Base-by-base conservation (phyloP, 2,113 vertebrate species). In the Gymnorhina tibicen region DNA sequence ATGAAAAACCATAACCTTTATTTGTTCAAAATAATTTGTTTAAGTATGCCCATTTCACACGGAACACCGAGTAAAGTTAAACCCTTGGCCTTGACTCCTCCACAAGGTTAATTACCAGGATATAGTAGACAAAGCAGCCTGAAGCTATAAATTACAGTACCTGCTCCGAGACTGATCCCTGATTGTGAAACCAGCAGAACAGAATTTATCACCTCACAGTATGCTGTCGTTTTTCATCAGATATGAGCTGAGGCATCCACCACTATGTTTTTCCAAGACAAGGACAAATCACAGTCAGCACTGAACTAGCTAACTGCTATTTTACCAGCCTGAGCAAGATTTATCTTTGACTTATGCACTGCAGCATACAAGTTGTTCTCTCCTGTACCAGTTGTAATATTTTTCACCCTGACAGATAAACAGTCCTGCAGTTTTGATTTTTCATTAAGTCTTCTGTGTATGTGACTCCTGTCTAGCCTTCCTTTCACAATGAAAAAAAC, bases 31-130 rank as follows among this genome's bases (percentile, higher is more conserved):
- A 41, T 59, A n/a, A 74, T 80, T 85, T 59, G 42, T 70, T 92
- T 88, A 84, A 86, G 91, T 91, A 81, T 18, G 30, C 17, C 44
- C 6, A 4, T 70, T 86, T 94, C 50, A 62, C 46, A 62, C 30
- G n/a, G 42, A 93, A 73, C 63, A 74, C 11, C 0, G 0, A 63
- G 27, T 41, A 21, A 83, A 89, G 30, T 35, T 27, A 72, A 93
- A 94, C 30, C 18, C 14, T 80, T 62, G 41, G 42, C 68, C 68
- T 59, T 86, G 60, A 59, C 49, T 80, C 19, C 47, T 78, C n/a
- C 56, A 80, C 59, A 68, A 80, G 72, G 46, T 83, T 84, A 93
- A 95, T 81, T 89, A 91, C 27, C 69, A 81, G 84, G 86, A 91
- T 53, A 60, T 8, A 70, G 35, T 5, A 93, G 14, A 90, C 59